Evolutionary conservation across 2,797 vertebrate genomes (phyloP), one percentile per base, ranked within the genome.

Genomic region (Pteropus rufus): DNA sequence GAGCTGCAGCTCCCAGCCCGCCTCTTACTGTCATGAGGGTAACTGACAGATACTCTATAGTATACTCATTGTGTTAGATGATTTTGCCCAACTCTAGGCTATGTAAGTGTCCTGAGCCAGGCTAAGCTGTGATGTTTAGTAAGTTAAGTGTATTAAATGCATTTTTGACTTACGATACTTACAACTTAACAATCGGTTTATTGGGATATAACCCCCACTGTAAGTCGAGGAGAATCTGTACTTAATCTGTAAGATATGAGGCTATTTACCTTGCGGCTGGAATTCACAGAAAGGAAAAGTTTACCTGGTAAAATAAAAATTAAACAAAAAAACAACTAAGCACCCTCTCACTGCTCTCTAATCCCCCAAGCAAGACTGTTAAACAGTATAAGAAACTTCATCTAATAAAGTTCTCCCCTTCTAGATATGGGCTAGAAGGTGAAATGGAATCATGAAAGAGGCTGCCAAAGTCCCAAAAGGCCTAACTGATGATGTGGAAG

Each of bases 191-290:
- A 7, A 21, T 82, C 31, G 19, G 7, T 82, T 82, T 46, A 82
- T 64, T 2, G 15, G 21, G 19, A 65, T 49, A 21, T 16, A 65
- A 82, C 41, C 19, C 19, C 60, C 19, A 82, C 15, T 46, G 12
- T 65, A 64, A 82, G 31, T 16, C 0, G 0, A 49, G 14, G 0
- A 34, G 19, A 7, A 24, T 65, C 19, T 64, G 11, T 65, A 98
- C 99, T 99, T 98, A 98, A 98, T 98, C 98, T 98, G 97, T 96
- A 98, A 98, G 98, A 98, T 97, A 98, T 93, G 95, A 97, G 95
- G 97, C 98, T 98, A 98, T 99, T 99, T 99, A 98, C 99, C 98
- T 98, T 94, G 80, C 0, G 58, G 91, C 97, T 97, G 62, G 96
- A 98, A 99, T 98, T 98, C 98, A 98, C 90, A 95, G 75, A 96